Evolutionary conservation across 2,797 vertebrate genomes (phyloP), one percentile per base, ranked within the genome.

Genomic region (Betta splendens): DNA sequence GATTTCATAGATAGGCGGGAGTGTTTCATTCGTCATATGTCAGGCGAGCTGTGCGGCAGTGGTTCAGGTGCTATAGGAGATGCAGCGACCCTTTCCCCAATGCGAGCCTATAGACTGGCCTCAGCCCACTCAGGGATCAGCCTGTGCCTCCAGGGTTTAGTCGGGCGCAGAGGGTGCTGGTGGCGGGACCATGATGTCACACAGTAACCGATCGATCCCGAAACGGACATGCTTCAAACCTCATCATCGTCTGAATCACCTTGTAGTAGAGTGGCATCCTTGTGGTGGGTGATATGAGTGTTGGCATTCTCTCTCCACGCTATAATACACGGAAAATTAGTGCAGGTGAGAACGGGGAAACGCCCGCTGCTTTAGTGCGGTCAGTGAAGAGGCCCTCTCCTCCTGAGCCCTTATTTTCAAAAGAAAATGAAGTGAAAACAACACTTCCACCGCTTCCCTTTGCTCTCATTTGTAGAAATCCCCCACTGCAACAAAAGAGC

Each of bases 1-100:
- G 53, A 62, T 63, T 67, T 75, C 48, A 47, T 61, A 61, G 49
- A 69, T 42, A 63, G 55, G 43, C 67, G 62, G 55, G 26, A 75
- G 57, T 57, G 62, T 58, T 73, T 79, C 57, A 40, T 72, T 51
- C 53, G 62, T 40, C 38, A 18, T 37, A 17, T 56, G 56, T 73
- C 50, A 67, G 43, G 15, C 9, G 47, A 62, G 52, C 43, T 16
- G 33, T 40, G 51, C 43, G 15, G 33, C 40, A 51, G 31, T 17
- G 29, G 20, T 50, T 43, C 45, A 49, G 61, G 64, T 66, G 59
- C n/a, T n/a, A n/a, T n/a, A n/a, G n/a, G n/a, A n/a, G n/a, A n/a
- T n/a, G n/a, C n/a, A n/a, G n/a, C n/a, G n/a, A n/a, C n/a, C n/a
- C n/a, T n/a, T n/a, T n/a, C n/a, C n/a, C n/a, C n/a, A n/a, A n/a